Base-by-base conservation (phyloP, 1,140 invertebrate genomes). In the Caerostris darwini region DNA sequence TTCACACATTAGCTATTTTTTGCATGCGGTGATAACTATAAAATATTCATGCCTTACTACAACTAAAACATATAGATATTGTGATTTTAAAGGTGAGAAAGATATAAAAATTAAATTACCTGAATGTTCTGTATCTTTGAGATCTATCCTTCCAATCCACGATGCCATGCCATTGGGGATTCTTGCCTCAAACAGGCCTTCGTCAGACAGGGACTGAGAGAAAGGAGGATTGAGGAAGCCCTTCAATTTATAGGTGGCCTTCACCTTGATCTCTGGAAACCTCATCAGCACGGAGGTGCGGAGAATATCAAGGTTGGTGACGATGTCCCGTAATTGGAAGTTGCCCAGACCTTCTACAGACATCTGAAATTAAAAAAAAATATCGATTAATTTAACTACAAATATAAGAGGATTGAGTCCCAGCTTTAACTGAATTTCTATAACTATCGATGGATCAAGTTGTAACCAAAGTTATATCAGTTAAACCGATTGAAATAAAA, bases 241-340 rank as follows among this genome's bases (percentile, higher is more conserved):
- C 19, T 94, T 95, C n/a, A 95, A 50, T 56, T 94, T 93, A 56
- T 95, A 95, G n/a, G 54, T 87, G 56, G 88, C 88, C 8, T 64
- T 87, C 3, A 95, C 67, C 4, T 56, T 82, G 2, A 95, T 53
- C 54, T 94, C 91, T 0, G 94, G 92, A 81, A 94, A 95, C 8
- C 77, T 91, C 67, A 95, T 57, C 0, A 95, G 77, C 0, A 94
- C 94, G 17, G 90, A 94, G 0, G 94, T 81, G 8, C 94, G 85
- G 34, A 88, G 17, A 12, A 92, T 67, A 12, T 95, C 93, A 5
- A 82, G 14, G 86, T 95, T 95, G 8, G 88, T 94, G 3, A 95
- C 95, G 53, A 95, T 91, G 90, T 95, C 95, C 12, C 93, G 67
- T 4, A 95, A 56, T 34, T 83, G 69, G 54, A 95, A 94, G 12